A percentile compares a stretch with the other conserved stretches of the same genome.
Conservation (phyloP, 2,888 invertebrate genomes). For the Pristionchus mayeri region DNA sequence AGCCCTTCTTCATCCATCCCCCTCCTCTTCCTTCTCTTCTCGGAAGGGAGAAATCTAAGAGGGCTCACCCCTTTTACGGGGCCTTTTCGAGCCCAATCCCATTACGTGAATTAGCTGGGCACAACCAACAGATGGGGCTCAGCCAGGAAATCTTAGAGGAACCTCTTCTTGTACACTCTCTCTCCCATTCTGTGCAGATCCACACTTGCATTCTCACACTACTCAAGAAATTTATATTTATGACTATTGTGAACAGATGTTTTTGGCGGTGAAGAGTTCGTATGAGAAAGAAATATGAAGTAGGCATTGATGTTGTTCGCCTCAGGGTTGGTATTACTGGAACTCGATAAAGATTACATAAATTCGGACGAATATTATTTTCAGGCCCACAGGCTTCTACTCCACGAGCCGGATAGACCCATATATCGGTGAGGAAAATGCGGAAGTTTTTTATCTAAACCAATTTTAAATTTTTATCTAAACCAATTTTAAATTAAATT, state of each 20-base stretch:
- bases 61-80: slow-evolving; percentile 8
- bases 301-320: neutral
- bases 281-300: neutral
- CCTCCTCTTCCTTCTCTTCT: neutral
- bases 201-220: too few relatives aligned
- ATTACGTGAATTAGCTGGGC: slow-evolving; percentile 35
- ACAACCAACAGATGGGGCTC: neutral
- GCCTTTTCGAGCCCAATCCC: slow-evolving; percentile 23
- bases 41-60: slow-evolving; percentile 23
- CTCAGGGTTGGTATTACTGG: too few relatives aligned
- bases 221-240: too few relatives aligned
- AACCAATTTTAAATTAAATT: neutral
- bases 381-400: slow-evolving; percentile 17
- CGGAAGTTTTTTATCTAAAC: neutral
- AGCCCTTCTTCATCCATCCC: slow-evolving; percentile 21
- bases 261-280: too few relatives aligned
- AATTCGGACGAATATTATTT: too few relatives aligned
- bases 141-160: too few relatives aligned
- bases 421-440: slow-evolving; percentile 25
- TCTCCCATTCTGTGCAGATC: too few relatives aligned
- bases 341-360: too few relatives aligned
- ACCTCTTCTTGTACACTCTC: too few relatives aligned
- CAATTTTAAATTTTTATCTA: neutral
- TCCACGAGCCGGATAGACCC: slow-evolving; percentile 34
- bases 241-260: too few relatives aligned